Base-by-base conservation (phyloP, 1,140 invertebrate genomes). In the Lordiphosa mommai region DNA sequence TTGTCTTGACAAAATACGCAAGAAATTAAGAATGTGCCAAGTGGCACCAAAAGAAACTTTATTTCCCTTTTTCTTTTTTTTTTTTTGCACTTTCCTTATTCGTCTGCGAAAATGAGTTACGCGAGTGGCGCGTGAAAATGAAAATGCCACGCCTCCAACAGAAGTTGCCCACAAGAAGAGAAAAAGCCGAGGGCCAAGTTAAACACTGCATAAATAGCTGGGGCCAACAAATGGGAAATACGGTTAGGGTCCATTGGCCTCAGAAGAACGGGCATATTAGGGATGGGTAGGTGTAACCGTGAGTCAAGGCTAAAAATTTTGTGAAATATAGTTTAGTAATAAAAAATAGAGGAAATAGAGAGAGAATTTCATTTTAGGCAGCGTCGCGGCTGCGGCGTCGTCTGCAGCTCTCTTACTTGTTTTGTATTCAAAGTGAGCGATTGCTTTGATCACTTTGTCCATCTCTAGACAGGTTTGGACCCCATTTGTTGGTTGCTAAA, bases 21-120 rank as follows among this genome's bases (percentile, higher is more conserved):
- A 84, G 72, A 84, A 84, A 82, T 82, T 82, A 82, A 82, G 77
- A 84, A 82, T 82, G 77, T 82, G 77, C 77, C 77, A 82, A 84
- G 77, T 82, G 59, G 77, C 76, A 73, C 71, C 71, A 66, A 71
- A 82, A 76, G 77, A 82, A 80, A 80, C 71, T 76, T 82, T 82
- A 64, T 70, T 80, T 76, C 72, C 57, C 61, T 71, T 80, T 79
- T 77, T 50, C 50, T 67, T 67, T 44, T 61, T 48, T 64, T 58
- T 43, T 40, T 33, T 30, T 27, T 32, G 34, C 48, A 48, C 44
- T 27, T 65, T 56, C 37, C 56, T 33, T 47, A 37, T 64, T 61
- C 57, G 72, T 79, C 56, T 57, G 53, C 51, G 76, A 82, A 80
- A 80, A 80, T 82, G 74, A 80, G 76, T 63, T 71, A 82, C 76